These are phyloP conservation scores for Thaumetopoea pityocampa DNA, from an alignment of 1,140 invertebrate genomes.

Conservation along the genomic window DNA sequence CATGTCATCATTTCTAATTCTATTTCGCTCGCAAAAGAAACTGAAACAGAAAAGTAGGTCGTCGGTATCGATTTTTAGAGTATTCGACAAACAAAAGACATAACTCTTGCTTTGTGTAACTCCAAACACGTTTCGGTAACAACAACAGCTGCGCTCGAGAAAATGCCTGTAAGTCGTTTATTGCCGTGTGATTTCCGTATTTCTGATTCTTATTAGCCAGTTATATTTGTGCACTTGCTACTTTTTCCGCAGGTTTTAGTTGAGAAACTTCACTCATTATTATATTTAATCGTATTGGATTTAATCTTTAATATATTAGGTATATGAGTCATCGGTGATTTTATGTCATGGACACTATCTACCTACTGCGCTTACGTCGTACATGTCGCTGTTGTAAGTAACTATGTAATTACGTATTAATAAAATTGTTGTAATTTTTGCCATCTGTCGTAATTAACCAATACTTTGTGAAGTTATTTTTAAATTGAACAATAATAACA, in stretches of 20 bases:
- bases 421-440: background rate
- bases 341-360: constrained; percentile 13
- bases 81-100: constrained; percentile 63
- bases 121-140: constrained; percentile 35
- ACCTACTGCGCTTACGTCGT: background rate
- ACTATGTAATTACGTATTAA: constrained; percentile 12
- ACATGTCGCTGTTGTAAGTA: background rate
- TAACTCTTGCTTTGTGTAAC: constrained; percentile 36
- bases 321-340: constrained; percentile 10
- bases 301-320: constrained; percentile 1
- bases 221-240: no score
- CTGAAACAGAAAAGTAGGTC: constrained; percentile 61
- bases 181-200: constrained; percentile 55
- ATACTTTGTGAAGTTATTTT: no score
- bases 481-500: no score
- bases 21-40: constrained; percentile 49
- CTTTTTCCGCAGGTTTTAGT: no score
- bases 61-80: constrained; percentile 66
- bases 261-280: no score
- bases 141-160: constrained; percentile 30
- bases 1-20: no score
- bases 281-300: background rate
- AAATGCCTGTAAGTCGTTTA: constrained; percentile 62
- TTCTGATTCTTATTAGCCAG: constrained; percentile 15
- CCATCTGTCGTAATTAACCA: no score